Evolutionary conservation across 2,888 invertebrate species (phyloP), one percentile per base, ranked within the genome.

Genomic region (Agrochola macilenta): DNA sequence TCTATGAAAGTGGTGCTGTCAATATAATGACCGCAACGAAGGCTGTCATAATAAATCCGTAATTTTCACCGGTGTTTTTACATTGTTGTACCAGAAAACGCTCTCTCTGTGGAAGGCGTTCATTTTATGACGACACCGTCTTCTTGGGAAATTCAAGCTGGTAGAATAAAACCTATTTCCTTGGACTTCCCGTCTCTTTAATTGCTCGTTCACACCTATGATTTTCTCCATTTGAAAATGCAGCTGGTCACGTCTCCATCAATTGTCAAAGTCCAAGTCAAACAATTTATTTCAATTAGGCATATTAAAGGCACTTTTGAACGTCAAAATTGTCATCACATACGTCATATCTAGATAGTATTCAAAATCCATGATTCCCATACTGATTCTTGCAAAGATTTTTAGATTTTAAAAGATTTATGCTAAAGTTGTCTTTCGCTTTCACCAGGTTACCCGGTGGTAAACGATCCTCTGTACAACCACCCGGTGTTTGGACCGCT

Each of bases 381-480:
- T n/a, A 54, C 57, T 12, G 2, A 11, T 43, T 23, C 8, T 63
- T n/a, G n/a, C n/a, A n/a, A n/a, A n/a, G n/a, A n/a, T n/a, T n/a
- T n/a, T 43, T 17, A 1, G 30, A 2, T 30, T 14, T 39, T n/a
- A n/a, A n/a, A 1, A 26, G 1, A 54, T 70, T 5, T 12, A 20
- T 64, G 0, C 12, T 80, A 65, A 74, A 14, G 39, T 5, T 60
- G 5, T 35, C 0, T 26, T 72, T 30, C 11, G 65, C 26, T 49
- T 14, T 30, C 82, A 91, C 69, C 93, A 98, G 99, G 99, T 63
- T 99, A 98, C 95, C 99, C 99, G 23, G 99, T 99, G 74, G 98
- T 99, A 12, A 99, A 99, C 93, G 99, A 99, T 94, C 99, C 99
- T 0, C 97, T 99, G 3, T 99, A 99, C 97, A 99, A 99, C 95